Conservation (phyloP, 2,888 invertebrate species). For the Ariolimax columbianus region DNA sequence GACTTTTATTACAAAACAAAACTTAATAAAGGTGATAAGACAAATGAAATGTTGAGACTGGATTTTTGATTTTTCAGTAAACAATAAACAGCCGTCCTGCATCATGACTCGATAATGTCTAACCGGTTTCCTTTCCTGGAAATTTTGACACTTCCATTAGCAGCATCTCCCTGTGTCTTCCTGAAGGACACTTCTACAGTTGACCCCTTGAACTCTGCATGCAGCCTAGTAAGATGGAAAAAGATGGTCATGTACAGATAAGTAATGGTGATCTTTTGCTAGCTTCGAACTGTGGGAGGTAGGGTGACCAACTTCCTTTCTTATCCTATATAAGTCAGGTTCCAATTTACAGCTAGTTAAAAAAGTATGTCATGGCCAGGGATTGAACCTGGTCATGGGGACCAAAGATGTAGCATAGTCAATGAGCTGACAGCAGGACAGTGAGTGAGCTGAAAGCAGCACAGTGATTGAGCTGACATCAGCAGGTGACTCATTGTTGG, state of each 20-base stretch:
- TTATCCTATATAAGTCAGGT: no score
- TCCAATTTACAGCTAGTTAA: no score
- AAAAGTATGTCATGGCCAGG: no score
- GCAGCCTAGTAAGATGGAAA: slow-evolving; percentile 56
- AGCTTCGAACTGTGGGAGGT: no score
- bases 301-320: no score
- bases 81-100: not conserved
- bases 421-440: no score
- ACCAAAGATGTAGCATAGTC: no score
- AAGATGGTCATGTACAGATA: not conserved
- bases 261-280: no score
- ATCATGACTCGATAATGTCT: slow-evolving; percentile 79
- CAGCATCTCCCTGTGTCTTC: slow-evolving; percentile 72
- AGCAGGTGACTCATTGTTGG: no score
- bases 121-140: slow-evolving; percentile 85
- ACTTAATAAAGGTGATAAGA: not conserved
- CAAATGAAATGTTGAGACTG: not conserved
- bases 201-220: slow-evolving; percentile 64
- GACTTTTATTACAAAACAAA: not conserved
- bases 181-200: slow-evolving; percentile 87
- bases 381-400: no score
- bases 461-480: no score
- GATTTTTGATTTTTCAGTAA: slow-evolving; percentile 17
- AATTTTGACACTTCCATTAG: slow-evolving; percentile 84
- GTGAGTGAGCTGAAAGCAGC: no score